Conservation (phyloP, 2,888 invertebrate species). For the Drosophila basisetae region DNA sequence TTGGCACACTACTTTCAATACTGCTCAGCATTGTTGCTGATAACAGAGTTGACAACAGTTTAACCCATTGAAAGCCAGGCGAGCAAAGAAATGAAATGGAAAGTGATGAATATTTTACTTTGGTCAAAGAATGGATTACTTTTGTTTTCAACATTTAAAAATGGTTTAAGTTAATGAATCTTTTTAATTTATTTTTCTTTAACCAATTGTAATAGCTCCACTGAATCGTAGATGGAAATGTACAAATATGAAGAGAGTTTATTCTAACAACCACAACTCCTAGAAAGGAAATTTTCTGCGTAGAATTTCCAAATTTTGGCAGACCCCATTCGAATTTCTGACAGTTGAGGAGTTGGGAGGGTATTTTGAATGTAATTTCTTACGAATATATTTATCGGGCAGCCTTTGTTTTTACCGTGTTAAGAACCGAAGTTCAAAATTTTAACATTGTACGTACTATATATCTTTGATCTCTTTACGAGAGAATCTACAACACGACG, state of each 20-base stretch:
- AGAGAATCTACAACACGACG: not conserved
- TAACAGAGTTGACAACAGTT: not conserved
- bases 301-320: not conserved
- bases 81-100: too few relatives aligned
- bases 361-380: not conserved
- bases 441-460: not conserved
- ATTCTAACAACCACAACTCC: not conserved
- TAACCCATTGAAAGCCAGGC: not conserved
- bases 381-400: conserved; percentile 8
- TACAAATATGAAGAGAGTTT: too few relatives aligned
- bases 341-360: too few relatives aligned
- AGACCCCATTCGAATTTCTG: not conserved
- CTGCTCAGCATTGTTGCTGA: not conserved
- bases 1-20: conserved; percentile 54
- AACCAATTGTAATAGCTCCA: too few relatives aligned
- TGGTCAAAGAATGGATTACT: too few relatives aligned
- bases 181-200: too few relatives aligned
- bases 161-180: too few relatives aligned
- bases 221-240: not conserved
- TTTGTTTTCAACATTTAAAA: too few relatives aligned
- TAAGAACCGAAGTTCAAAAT: conserved; percentile 38
- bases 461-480: not conserved
- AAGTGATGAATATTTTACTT: too few relatives aligned
- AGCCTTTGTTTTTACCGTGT: conserved; percentile 39
- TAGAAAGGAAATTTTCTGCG: not conserved